These are phyloP conservation scores for Ichneumoninae sp. DNA, from an alignment of 2,888 invertebrate genomes.

Conservation along the genomic window DNA sequence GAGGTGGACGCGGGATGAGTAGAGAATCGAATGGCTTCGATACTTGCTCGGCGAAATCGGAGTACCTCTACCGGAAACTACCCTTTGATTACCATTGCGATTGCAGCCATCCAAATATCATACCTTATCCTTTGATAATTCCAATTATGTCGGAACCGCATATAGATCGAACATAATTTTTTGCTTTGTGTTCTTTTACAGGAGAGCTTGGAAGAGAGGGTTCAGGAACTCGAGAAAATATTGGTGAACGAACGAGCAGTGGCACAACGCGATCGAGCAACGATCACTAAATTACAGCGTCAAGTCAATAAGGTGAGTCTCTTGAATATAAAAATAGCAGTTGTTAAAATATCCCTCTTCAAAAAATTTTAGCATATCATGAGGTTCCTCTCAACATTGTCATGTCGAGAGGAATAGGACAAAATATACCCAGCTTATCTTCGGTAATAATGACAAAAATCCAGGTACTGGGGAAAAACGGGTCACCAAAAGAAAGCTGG, in stretches of 20 bases:
- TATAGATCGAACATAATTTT: neutral
- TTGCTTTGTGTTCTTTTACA: conserved; percentile 66
- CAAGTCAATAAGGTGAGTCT: conserved; percentile 80
- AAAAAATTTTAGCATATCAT: no score
- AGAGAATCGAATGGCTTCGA: conserved; percentile 46
- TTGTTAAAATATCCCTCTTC: neutral
- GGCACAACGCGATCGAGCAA: conserved; percentile 80
- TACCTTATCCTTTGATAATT: conserved; percentile 27
- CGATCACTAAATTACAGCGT: conserved; percentile 80
- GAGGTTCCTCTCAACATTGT: no score
- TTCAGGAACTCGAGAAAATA: conserved; percentile 79
- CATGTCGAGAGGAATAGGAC: no score
- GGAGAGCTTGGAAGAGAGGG: conserved; percentile 79
- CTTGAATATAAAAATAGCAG: neutral
- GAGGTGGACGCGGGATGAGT: conserved; percentile 13
- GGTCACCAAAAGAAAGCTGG: no score
- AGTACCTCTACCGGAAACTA: conserved; percentile 10
- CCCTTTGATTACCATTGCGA: conserved; percentile 48
- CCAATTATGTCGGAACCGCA: conserved; percentile 29
- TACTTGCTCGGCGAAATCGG: conserved; percentile 34
- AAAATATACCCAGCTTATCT: no score
- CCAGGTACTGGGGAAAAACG: no score
- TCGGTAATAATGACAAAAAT: no score
- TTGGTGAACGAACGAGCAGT: conserved; percentile 78
- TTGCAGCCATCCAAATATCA: conserved; percentile 34